Base-by-base conservation (phyloP, 2,797 vertebrate genomes). In the Emys orbicularis region DNA sequence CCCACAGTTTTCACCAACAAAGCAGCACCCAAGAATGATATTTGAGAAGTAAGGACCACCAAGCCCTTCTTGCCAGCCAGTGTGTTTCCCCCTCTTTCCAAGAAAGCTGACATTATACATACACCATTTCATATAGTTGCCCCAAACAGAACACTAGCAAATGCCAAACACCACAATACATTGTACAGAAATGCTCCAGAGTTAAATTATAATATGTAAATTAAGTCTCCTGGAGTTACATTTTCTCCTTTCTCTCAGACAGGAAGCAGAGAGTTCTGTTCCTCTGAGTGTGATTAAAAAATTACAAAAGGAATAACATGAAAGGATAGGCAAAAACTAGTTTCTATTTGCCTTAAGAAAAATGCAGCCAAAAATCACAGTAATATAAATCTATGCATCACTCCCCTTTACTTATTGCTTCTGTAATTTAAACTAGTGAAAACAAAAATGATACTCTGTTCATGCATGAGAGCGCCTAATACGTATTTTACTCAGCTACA, bases 261-360 rank as follows among this genome's bases (percentile, higher is more conserved):
- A 19, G 79, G 5, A 57, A 94, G 52, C 81, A 87, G 56, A 81
- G 85, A 81, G 52, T 27, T 83, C 52, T 91, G 47, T 79, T 34
- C 19, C 15, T 31, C 37, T n/a, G 61, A 91, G 25, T 4, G 16
- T 65, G 21, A 83, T 53, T 77, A 52, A 94, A 94, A 47, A 76
- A 47, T 47, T 3, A 9, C 15, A 88, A 72, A 61, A n/a, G 0
- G 0, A 83, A 92, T 25, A 8, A 77, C 50, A 12, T 87, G 86
- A 84, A 84, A 50, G 12, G 3, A 34, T 50, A 92, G 54, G 41
- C 50, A 89, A 94, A 93, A 81, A 12, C 31, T 47, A n/a, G 2
- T 52, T 87, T 93, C 72, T 91, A 84, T 90, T 90, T 84, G n/a
- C 72, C 23, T 79, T 74, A 89, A 87, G n/a, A 93, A 96, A 61